Base-by-base conservation (phyloP, 2,113 vertebrate species). In the Paradoxurus hermaphroditus region DNA sequence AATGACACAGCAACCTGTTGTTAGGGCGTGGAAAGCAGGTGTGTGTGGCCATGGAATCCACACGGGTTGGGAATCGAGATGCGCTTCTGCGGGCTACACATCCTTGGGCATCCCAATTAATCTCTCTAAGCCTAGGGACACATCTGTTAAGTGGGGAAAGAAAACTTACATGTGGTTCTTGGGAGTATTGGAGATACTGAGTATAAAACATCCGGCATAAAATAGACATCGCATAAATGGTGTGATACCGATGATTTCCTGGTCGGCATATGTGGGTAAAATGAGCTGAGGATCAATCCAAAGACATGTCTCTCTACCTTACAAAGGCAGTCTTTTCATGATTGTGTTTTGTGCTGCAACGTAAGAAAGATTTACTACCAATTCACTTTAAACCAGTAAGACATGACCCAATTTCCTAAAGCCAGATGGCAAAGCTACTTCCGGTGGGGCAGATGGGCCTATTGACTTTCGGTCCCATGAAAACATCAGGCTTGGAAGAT, bases 391-490 rank as follows among this genome's bases (percentile, higher is more conserved):
- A 97, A 91, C 62, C 72, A 79, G 62, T 75, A 91, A 96, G 85
- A 88, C 65, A 72, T 93, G 95, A 96, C 95, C 97, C 86, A 97
- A 49, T 96, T 97, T 97, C 78, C 49, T 85, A 75, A 95, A 89
- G 95, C 93, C 97, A 97, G 97, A 97, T 97, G 97, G 95, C 91
- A 95, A 85, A 92, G 68, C 53, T 78, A 97, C 86, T 98, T 98
- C 89, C 94, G 16, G 86, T 86, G 53, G 46, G 95, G 95, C 97
- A 97, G 97, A 97, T 97, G 97, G 96, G 46, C 68, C 88, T 79
- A 97, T 95, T 97, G 93, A 97, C 91, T 88, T 87, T 78, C 36
- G 70, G 27, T 91, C n/a, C 63, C 73, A 56, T 88, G 92, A 75
- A 96, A 97, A 97, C 91, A 91, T 93, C 91, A 96, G 90, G 83